Conservation (phyloP, 2,797 vertebrate species). For the Ibycter americanus region DNA sequence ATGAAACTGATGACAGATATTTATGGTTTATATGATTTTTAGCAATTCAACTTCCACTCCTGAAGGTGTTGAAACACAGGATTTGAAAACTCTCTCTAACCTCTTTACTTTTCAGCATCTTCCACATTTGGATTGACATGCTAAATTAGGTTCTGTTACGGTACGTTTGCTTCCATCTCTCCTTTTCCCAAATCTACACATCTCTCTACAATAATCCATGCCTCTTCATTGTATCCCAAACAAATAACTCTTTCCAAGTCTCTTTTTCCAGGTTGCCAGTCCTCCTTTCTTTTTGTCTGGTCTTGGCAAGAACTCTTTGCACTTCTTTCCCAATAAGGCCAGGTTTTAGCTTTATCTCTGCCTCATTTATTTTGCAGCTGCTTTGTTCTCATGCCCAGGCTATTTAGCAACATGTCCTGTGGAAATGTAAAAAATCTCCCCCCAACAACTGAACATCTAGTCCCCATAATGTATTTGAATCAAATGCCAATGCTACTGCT, state of each 20-base stretch:
- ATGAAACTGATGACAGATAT: background rate
- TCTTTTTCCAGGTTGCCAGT: background rate
- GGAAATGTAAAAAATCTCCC: background rate
- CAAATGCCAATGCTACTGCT: background rate
- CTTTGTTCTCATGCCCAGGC: conserved; percentile 56
- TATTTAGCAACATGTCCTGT: conserved; percentile 49
- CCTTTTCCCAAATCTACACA: background rate
- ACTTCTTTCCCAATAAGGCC: background rate
- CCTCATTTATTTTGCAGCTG: conserved; percentile 71
- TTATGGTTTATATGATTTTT: background rate
- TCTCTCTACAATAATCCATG: background rate
- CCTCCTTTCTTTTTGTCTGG: background rate
- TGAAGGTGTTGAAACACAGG: background rate
- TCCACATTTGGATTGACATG: background rate
- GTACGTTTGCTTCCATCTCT: background rate
- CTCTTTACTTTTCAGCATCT: background rate
- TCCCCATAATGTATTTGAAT: background rate
- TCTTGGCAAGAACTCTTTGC: conserved; percentile 29
- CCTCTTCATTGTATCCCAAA: background rate
- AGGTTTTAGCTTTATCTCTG: conserved; percentile 60
- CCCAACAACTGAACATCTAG: background rate
- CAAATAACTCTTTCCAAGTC: background rate
- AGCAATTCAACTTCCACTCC: background rate
- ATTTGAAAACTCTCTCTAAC: background rate
- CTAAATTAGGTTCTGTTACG: background rate